Percentiles rank a stretch among this genome's conserved stretches.
Evolutionary conservation across 2,797 vertebrate genomes (phyloP).

Genomic region (Nasua narica): DNA sequence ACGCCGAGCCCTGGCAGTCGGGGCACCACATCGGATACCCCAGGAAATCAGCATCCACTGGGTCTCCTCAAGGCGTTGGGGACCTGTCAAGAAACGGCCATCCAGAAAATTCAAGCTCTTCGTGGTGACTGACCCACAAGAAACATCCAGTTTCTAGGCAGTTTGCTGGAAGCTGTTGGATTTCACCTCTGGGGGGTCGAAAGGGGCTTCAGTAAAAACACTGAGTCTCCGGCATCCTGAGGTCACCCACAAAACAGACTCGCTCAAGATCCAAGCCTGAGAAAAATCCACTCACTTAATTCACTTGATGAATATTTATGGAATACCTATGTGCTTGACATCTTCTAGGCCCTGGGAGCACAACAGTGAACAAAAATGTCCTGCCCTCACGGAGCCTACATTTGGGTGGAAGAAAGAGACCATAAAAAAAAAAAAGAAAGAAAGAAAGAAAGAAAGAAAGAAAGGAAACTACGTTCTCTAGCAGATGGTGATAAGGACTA

Average conservation of each 20-base stretch:
- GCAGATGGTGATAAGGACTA: neutral
- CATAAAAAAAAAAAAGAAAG: neutral
- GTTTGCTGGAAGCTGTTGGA: neutral
- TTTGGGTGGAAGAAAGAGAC: neutral
- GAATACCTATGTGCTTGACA: neutral
- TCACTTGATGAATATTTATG: neutral
- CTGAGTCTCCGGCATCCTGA: neutral
- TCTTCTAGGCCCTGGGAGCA: neutral
- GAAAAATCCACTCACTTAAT: neutral
- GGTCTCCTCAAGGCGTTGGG: neutral
- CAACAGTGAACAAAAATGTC: neutral
- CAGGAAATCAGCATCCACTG: neutral
- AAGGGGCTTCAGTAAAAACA: neutral
- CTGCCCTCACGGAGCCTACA: neutral
- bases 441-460: neutral
- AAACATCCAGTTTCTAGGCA: neutral
- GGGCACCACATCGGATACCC: neutral
- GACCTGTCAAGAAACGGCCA: neutral
- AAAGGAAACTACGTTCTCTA: neutral
- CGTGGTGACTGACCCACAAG: neutral
- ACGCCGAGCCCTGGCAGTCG: accelerated
- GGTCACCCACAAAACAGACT: neutral
- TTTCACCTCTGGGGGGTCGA: neutral
- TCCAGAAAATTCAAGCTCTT: neutral
- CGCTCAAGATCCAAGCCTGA: neutral